Conservation (phyloP, 1,140 invertebrate species). For the Myzus persicae region DNA sequence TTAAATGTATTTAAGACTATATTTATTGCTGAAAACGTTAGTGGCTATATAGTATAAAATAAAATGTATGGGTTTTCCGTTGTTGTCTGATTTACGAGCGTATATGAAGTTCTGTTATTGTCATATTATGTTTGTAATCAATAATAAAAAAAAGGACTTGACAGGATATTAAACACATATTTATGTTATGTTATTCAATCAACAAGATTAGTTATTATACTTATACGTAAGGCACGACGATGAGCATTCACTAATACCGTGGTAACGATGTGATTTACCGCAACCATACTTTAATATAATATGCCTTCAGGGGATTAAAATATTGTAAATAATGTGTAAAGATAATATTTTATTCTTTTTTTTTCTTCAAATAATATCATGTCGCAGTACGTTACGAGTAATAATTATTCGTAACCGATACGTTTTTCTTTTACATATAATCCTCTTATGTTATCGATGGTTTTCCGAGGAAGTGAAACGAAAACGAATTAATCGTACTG, state of each 20-base stretch:
- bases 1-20: not conserved
- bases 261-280: not conserved
- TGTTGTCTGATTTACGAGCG: no score
- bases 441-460: not conserved
- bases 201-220: not conserved
- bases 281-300: not conserved
- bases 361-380: not conserved
- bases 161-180: not conserved
- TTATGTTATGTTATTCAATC: not conserved
- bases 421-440: not conserved
- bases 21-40: not conserved
- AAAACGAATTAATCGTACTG: not conserved
- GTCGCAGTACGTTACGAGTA: not conserved
- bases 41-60: no score
- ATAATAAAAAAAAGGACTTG: not conserved
- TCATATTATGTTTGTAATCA: not conserved
- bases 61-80: no score
- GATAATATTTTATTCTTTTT: not conserved
- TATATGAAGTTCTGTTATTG: no score
- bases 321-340: not conserved
- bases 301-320: not conserved
- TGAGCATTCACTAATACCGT: not conserved
- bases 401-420: not conserved
- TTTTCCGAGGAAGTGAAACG: not conserved
- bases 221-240: no score